Evolutionary conservation across 2,797 vertebrate species (phyloP).

Genomic region (Hafferia zeledoni): DNA sequence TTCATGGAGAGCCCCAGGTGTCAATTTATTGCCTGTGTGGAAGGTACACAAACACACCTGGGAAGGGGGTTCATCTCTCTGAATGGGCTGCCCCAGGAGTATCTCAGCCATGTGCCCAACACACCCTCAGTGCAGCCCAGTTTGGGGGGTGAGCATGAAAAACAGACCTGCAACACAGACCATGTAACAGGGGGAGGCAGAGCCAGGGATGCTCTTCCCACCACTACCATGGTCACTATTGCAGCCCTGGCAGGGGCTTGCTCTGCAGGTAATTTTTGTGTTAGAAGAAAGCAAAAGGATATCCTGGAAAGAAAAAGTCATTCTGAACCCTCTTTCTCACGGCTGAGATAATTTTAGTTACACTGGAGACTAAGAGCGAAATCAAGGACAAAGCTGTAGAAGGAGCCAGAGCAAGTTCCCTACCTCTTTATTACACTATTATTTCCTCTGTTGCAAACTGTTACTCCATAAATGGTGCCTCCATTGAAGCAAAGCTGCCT

Average conservation of each 20-base stretch:
- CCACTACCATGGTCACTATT: neutral
- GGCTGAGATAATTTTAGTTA: neutral
- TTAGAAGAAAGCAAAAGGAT: neutral
- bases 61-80: neutral
- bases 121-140: neutral
- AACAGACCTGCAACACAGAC: neutral
- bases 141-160: neutral
- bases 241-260: neutral
- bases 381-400: neutral
- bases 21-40: neutral
- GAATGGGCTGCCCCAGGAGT: neutral
- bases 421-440: neutral
- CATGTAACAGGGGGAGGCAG: neutral
- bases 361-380: neutral
- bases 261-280: neutral
- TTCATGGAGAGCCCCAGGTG: neutral
- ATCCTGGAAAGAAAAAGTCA: neutral
- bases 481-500: neutral
- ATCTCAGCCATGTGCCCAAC: neutral
- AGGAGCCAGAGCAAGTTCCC: neutral
- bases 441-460: neutral
- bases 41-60: neutral
- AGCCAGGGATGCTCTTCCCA: neutral
- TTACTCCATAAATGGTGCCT: neutral
- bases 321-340: neutral